Percentiles rank a stretch among this genome's conserved stretches.
Conservation (phyloP, 2,797 vertebrate species). For the Myotis findleyi region DNA sequence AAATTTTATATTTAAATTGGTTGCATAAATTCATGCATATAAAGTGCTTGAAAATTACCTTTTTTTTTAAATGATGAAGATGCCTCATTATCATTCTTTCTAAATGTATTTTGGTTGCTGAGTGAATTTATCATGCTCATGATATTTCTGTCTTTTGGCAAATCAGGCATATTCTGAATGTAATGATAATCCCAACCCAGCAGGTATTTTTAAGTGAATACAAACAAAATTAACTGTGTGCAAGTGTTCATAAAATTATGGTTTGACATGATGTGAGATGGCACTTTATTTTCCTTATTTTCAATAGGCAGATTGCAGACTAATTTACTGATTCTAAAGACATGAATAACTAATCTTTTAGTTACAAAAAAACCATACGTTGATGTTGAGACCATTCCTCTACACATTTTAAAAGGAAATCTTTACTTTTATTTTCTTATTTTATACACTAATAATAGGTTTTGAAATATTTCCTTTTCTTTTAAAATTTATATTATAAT, state of each 20-base stretch:
- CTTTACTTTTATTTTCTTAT: background rate
- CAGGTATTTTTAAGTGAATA: conserved; percentile 74
- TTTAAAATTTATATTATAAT: background rate
- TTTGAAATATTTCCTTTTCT: background rate
- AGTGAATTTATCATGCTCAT: conserved; percentile 42
- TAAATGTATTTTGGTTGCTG: conserved; percentile 8
- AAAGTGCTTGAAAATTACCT: background rate
- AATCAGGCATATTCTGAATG: conserved; percentile 31
- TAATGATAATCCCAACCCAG: conserved; percentile 56
- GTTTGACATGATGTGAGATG: conserved; percentile 39
- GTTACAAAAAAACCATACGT: background rate
- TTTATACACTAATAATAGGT: background rate
- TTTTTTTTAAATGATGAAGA: conserved; percentile 53
- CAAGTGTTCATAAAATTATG: conserved; percentile 75
- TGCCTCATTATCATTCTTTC: conserved; percentile 28
- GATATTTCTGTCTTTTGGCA: conserved; percentile 59
- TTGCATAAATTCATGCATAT: background rate
- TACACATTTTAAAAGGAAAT: background rate
- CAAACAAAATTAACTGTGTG: conserved; percentile 77
- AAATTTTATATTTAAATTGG: background rate
- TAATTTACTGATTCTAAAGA: conserved; percentile 50
- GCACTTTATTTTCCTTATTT: conserved; percentile 61
- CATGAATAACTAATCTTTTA: background rate
- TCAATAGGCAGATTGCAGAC: conserved; percentile 46
- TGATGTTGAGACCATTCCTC: background rate